A percentile compares a stretch with the other conserved stretches of the same genome.
Conservation (phyloP, 1,140 invertebrate genomes). For the Bradysia coprophila region DNA sequence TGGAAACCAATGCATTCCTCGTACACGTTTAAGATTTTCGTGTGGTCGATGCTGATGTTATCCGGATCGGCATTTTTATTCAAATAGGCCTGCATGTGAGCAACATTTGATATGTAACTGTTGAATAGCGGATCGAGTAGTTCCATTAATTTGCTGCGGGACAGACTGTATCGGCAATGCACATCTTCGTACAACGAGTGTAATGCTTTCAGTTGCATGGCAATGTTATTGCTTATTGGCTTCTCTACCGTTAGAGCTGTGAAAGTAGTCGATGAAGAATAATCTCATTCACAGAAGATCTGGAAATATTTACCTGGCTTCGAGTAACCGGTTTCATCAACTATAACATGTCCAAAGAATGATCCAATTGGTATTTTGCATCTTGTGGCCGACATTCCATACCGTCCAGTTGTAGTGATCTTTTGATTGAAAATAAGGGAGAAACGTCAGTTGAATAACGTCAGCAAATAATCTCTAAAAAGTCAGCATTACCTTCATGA, state of each 20-base stretch:
- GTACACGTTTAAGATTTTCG: conserved; percentile 58
- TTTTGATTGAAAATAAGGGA: conserved; percentile 10
- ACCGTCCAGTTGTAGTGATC: conserved; percentile 73
- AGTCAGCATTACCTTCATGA: conserved; percentile 73
- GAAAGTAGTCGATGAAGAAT: no score
- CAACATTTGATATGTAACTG: conserved; percentile 55
- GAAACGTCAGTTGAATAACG: not conserved
- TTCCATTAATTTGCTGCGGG: conserved; percentile 59
- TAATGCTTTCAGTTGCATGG: conserved; percentile 16
- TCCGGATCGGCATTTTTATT: conserved; percentile 43
- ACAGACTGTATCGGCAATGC: conserved; percentile 65
- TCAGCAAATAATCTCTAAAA: no score
- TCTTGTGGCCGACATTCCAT: conserved; percentile 67
- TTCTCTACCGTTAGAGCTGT: no score
- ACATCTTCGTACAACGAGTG: conserved; percentile 49
- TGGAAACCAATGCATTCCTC: conserved; percentile 66
- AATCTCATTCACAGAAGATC: no score
- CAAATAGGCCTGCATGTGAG: conserved; percentile 62
- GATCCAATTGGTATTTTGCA: conserved; percentile 81
- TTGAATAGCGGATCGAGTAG: conserved; percentile 53
- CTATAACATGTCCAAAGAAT: conserved; percentile 76
- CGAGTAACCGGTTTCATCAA: conserved; percentile 43
- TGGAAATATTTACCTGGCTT: no score
- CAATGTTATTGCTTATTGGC: conserved; percentile 8
- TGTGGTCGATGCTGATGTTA: conserved; percentile 29